Conservation (phyloP, 2,888 invertebrate genomes). For the Nasonovia ribisnigri region DNA sequence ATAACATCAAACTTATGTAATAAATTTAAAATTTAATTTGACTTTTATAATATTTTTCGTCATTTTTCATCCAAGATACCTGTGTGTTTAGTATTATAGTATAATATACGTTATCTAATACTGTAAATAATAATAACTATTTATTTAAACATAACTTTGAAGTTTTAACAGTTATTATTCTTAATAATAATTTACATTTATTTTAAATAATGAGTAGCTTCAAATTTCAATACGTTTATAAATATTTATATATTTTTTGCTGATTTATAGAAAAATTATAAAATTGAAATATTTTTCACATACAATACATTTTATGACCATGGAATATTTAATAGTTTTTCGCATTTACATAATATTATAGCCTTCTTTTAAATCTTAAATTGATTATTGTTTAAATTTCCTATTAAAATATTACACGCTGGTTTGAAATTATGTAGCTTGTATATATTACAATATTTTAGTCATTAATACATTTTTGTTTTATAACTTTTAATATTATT, state of each 20-base stretch:
- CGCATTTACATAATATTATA: not conserved
- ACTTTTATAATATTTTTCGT: not conserved
- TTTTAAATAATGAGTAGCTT: not conserved
- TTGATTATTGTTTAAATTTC: not conserved
- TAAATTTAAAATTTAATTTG: conserved; percentile 32
- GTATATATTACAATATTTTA: not conserved
- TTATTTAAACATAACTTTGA: not conserved
- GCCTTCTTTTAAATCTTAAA: not conserved
- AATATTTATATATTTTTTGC: not conserved
- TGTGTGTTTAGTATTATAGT: not conserved
- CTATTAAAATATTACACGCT: not conserved
- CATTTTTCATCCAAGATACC: not conserved
- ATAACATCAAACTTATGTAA: conserved; percentile 23
- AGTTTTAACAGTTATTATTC: not conserved
- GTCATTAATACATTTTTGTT: not conserved
- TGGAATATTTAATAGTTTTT: not conserved
- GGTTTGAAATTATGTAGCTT: not conserved
- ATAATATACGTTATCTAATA: not conserved
- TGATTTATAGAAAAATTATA: not conserved
- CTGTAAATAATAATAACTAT: not conserved
- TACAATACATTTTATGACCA: not conserved
- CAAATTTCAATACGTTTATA: not conserved
- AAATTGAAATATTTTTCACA: not conserved
- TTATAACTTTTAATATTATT: not conserved
- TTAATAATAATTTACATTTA: not conserved